Base-by-base conservation (phyloP, 2,888 invertebrate genomes). In the Lottia gigantea region DNA sequence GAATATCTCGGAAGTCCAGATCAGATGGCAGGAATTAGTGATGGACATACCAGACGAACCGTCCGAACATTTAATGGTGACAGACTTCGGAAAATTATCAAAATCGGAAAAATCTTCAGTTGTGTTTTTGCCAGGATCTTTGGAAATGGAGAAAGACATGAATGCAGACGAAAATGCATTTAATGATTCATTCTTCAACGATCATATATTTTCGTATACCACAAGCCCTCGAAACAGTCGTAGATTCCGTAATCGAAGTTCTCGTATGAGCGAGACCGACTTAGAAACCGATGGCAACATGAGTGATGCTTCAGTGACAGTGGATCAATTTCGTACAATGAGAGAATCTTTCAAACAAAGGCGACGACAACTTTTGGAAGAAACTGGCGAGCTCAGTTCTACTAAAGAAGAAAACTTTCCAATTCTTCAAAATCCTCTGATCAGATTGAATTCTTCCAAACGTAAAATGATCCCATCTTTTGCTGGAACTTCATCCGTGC, bases 51-150 rank as follows among this genome's bases (percentile, higher is more conserved):
- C 71, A 19, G 62, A 68, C 0, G n/a, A 69, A 12, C 31, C 74
- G 1, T 55, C 71, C 23, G 75, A 75, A 62, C 72, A 74, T 16
- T 62, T 71, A 31, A 70, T 77, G 19, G 49, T 47, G 4, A 68
- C 46, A 4, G 69, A 69, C 40, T 75, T 77, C 63, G 77, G 77
- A 25, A 62, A 71, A 46, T 61, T 77, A 69, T 67, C 62, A 2
- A 67, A 71, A 19, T 46, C 61, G 23, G 64, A 64, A 40, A 40
- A 61, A 47, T 19, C 49, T 40, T 40, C 47, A 12, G 61, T 64
- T 8, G 69, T 69, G 26, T 69, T 69, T 64, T 61, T 64, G 16
- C 69, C 69, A 2, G 55, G 65, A 19, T 31, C 55, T 65, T 55
- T 64, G 15, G 65, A 49, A 61, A 61, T 23, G 16, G 49, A 26